Evolutionary conservation across 2,797 vertebrate species (phyloP).

Genomic region (Poeciliopsis presidionis): DNA sequence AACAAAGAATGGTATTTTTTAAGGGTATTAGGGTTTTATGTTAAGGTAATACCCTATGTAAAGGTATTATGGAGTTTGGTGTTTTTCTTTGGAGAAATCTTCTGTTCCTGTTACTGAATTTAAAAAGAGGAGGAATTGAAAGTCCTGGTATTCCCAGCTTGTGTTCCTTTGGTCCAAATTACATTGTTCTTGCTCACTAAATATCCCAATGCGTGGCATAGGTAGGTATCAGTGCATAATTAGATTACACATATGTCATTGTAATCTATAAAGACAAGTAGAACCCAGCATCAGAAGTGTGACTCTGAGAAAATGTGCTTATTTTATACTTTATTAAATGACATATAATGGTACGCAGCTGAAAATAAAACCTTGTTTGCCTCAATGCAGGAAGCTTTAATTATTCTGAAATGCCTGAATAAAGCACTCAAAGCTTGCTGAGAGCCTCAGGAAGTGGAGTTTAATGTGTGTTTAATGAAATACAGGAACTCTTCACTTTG

Average conservation of each 20-base stretch:
- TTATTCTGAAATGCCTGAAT: constrained; percentile 18
- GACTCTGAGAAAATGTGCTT: constrained; percentile 12
- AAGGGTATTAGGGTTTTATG: background rate
- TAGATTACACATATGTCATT: background rate
- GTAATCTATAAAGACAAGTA: background rate
- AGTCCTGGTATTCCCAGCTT: background rate
- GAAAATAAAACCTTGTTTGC: background rate
- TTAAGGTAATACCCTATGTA: no score
- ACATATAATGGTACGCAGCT: background rate
- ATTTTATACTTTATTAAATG: background rate
- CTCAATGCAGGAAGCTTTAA: constrained; percentile 23
- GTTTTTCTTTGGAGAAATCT: background rate
- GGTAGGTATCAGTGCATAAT: background rate
- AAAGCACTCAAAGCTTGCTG: constrained; percentile 11
- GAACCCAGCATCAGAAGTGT: background rate
- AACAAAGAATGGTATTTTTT: background rate
- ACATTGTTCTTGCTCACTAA: background rate
- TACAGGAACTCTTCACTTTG: constrained; percentile 37
- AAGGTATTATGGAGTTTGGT: background rate
- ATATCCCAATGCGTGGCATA: background rate
- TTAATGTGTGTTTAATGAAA: constrained; percentile 52
- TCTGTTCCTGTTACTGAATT: background rate
- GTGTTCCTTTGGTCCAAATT: background rate
- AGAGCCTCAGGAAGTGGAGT: constrained; percentile 18
- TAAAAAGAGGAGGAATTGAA: background rate